phyloP scores from a whole-genome alignment of 2,888 invertebrate species.

The Epirrhoe alternata region DNA sequence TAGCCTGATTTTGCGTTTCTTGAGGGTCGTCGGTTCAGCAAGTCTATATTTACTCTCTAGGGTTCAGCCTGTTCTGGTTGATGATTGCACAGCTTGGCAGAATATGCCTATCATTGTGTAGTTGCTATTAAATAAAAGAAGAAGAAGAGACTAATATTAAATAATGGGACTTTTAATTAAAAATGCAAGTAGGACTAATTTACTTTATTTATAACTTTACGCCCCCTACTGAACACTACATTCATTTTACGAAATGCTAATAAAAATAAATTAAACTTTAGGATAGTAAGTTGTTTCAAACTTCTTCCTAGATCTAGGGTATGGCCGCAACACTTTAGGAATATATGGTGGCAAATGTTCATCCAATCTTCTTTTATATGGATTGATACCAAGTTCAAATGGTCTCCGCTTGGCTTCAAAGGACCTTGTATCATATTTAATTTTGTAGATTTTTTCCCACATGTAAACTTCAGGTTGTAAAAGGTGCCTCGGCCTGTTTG shows the following conservation, averaged over 20 bases:
- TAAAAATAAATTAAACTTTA: constrained; percentile 57
- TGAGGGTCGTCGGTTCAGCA: too few relatives aligned
- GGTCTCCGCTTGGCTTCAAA: constrained; percentile 88
- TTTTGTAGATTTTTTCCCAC: constrained; percentile 94
- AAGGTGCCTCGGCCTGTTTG: constrained; percentile 87
- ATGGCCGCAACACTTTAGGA: constrained; percentile 87
- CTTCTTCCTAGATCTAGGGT: constrained; percentile 86
- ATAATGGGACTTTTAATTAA: background rate
- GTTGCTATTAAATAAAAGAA: too few relatives aligned
- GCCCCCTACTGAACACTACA: background rate
- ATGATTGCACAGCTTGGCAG: too few relatives aligned
- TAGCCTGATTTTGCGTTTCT: too few relatives aligned
- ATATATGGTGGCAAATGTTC: constrained; percentile 89
- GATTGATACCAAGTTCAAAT: constrained; percentile 87
- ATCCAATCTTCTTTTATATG: constrained; percentile 87
- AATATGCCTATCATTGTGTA: too few relatives aligned
- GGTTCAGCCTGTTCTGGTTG: too few relatives aligned
- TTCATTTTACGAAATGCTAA: background rate
- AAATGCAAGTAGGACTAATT: constrained; percentile 1
- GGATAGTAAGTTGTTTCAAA: constrained; percentile 90
- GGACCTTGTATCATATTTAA: constrained; percentile 87
- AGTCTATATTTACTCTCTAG: too few relatives aligned
- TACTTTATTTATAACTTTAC: background rate
- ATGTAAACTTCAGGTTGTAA: constrained; percentile 88
- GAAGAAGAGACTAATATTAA: too few relatives aligned